Base-by-base conservation (phyloP, 2,888 invertebrate genomes). In the Leucozona laternaria region DNA sequence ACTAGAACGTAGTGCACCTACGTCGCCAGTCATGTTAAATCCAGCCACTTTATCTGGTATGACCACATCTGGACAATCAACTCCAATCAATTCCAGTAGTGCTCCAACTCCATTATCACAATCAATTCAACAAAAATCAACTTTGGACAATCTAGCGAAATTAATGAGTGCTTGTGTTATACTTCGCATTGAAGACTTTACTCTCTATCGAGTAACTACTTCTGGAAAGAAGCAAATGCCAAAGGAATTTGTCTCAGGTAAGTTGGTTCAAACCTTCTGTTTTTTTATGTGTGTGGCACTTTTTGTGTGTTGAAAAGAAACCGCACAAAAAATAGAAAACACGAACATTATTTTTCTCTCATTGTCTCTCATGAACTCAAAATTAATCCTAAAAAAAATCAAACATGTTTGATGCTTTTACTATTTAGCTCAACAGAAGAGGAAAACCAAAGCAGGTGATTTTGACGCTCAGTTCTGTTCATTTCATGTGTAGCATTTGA, bases 131-230 rank as follows among this genome's bases (percentile, higher is more conserved):
- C 94, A 92, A 34, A 89, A 90, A 60, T 94, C 88, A 76, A 95
- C 96, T 66, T 93, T 96, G 11, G 94, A 95, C 88, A 97, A 97
- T 91, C 93, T 97, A 48, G 95, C 96, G 28, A 97, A 97, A 91
- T 92, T 99, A 86, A 97, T 99, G 97, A 98, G 98, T 34, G 96
- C 97, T 13, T 98, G 98, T 91, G 95, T 97, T 45, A 95, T 99
- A 40, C 94, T 99, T 83, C 95, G 98, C 91, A 95, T 99, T 89
- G 97, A 97, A 90, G 98, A 99, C 92, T 97, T 99, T 90, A 96
- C 96, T 10, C 94, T 99, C 66, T 97, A 97, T 92, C 95, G 96
- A 91, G 97, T 97, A 28, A 96, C 97, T 1, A 96, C 97, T 2
- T 94, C 95, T 15, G 95, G 95, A 68, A 95, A 95, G 89, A 96